Percentiles rank a stretch among this genome's conserved stretches.
Evolutionary conservation across 2,888 invertebrate species (phyloP).

Genomic region (Epicampocera succincta): DNA sequence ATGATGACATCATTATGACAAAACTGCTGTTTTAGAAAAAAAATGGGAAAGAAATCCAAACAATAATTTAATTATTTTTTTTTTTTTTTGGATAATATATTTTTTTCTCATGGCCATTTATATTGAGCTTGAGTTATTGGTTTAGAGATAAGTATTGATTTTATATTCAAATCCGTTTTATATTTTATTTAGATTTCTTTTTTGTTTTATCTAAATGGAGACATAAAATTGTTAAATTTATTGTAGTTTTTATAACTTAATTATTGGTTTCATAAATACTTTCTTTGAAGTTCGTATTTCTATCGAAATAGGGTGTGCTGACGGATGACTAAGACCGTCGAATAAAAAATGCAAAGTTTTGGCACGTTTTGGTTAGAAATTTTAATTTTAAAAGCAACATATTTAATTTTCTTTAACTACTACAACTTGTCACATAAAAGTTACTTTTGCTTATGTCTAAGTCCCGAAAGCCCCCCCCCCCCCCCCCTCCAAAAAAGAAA

Average conservation of each 20-base stretch:
- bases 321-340: too few relatives aligned
- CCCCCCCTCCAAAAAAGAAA: too few relatives aligned
- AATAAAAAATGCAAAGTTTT: too few relatives aligned
- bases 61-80: constrained; percentile 10
- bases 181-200: constrained; percentile 10
- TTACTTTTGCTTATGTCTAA: too few relatives aligned
- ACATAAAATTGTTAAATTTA: constrained; percentile 40
- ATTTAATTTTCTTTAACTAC: too few relatives aligned
- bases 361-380: too few relatives aligned
- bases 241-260: constrained; percentile 33
- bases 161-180: constrained; percentile 34
- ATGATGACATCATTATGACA: constrained; percentile 45
- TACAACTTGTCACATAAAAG: too few relatives aligned
- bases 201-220: constrained; percentile 34
- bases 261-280: constrained; percentile 10
- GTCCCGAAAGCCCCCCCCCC: background rate
- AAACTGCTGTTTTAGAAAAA: background rate
- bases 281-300: constrained; percentile 26
- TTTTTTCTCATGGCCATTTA: too few relatives aligned
- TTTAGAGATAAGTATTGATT: constrained; percentile 33
- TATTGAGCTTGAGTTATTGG: constrained; percentile 40
- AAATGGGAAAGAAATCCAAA: background rate
- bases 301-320: constrained; percentile 16
- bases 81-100: too few relatives aligned
- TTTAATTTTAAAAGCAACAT: too few relatives aligned